These are phyloP conservation scores for Drosophila lutescens DNA, from an alignment of 2,888 invertebrate genomes.

Conservation along the genomic window DNA sequence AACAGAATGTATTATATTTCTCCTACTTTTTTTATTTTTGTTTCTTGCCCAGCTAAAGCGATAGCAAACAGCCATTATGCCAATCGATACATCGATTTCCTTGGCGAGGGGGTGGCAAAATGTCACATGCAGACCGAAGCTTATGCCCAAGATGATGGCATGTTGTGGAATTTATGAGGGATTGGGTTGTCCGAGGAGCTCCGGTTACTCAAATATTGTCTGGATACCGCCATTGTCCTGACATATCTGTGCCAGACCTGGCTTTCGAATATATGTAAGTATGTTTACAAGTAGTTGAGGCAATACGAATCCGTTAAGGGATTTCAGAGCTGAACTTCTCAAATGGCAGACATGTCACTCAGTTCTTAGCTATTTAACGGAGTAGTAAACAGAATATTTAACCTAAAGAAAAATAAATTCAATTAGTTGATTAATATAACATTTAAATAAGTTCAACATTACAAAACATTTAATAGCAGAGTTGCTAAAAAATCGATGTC, in stretches of 20 bases:
- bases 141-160: slow-evolving; percentile 32
- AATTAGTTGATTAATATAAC: too few relatives aligned
- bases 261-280: slow-evolving; percentile 3
- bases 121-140: slow-evolving; percentile 35
- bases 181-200: slow-evolving; percentile 22
- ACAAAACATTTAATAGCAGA: too few relatives aligned
- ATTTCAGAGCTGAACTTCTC: neutral
- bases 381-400: neutral
- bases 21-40: neutral
- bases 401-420: neutral
- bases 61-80: slow-evolving; percentile 45
- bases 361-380: neutral
- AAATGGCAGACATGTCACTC: neutral
- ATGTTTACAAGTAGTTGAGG: neutral
- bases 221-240: slow-evolving; percentile 24
- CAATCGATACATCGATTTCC: slow-evolving; percentile 71
- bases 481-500: too few relatives aligned
- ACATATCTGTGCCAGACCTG: slow-evolving; percentile 29
- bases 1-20: slow-evolving; percentile 37
- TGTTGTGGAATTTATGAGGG: slow-evolving; percentile 30
- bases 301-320: neutral
- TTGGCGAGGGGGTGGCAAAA: slow-evolving; percentile 1
- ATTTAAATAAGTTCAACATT: too few relatives aligned
- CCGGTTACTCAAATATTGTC: slow-evolving; percentile 1
- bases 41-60: neutral